phyloP scores from a whole-genome alignment of 2,113 vertebrate species.

The Burhinus bistriatus region DNA sequence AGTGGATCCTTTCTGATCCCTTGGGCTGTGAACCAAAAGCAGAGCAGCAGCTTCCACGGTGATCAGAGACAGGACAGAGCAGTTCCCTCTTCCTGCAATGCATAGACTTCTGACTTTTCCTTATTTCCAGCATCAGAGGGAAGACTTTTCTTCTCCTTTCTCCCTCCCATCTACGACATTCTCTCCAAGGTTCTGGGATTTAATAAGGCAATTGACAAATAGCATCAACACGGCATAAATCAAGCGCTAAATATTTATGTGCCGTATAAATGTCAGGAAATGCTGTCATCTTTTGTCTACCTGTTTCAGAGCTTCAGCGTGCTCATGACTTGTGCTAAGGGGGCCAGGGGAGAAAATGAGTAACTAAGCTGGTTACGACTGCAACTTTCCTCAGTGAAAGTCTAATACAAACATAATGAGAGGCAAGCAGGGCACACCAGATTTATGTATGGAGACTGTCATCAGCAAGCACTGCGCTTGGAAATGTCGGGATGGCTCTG shows the following conservation, averaged over 20 bases:
- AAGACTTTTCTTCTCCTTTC: not conserved
- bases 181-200: not conserved
- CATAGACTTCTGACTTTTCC: not conserved
- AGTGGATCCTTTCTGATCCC: not conserved
- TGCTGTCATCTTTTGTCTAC: slow-evolving; percentile 32
- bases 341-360: not conserved
- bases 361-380: not conserved
- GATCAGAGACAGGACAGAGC: not conserved
- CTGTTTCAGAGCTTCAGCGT: not conserved
- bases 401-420: not conserved
- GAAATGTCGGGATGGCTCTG: not conserved
- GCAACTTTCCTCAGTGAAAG: not conserved
- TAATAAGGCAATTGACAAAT: slow-evolving; percentile 33
- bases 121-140: not conserved
- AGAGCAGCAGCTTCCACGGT: not conserved
- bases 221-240: not conserved
- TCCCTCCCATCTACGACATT: not conserved
- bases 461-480: not conserved
- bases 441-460: not conserved
- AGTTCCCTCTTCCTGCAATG: not conserved
- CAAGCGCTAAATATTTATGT: slow-evolving; percentile 26
- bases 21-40: not conserved
- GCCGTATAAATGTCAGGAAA: not conserved
- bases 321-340: not conserved
- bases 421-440: not conserved